Evolutionary conservation across 2,797 vertebrate genomes (phyloP), one percentile per base, ranked within the genome.

Genomic region (Anniella stebbinsi): DNA sequence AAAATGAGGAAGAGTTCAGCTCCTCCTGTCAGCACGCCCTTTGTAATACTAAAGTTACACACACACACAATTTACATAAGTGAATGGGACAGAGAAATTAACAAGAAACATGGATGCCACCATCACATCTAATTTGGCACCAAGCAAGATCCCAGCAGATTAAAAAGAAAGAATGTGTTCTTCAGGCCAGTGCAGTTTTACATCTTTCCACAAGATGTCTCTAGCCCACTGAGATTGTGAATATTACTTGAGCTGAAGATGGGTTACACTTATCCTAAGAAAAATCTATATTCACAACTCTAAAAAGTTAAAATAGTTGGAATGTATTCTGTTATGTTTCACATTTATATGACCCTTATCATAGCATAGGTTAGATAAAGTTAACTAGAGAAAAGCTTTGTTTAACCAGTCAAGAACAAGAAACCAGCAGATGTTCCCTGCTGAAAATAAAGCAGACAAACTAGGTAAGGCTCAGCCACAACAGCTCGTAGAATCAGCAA

Each of bases 131-230:
- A 48, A 6, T 63, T 23, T 67, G 38, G 45, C 66, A 17, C 23
- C 25, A 54, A 75, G n/a, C n/a, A n/a, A n/a, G n/a, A 54, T 21
- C 41, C 69, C 6, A 51, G 38, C 33, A 2, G 15, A 45, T 83
- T 63, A 63, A 2, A 15, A 15, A 38, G 91, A 86, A 90, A 91
- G 81, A 91, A 2, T 15, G 57, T 70, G 81, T 80, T 81, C 54
- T 90, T 77, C 38, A 41, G 11, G 2, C 28, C 30, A 38, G 0
- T 93, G 95, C 88, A 95, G 83, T 97, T 95, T 92, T 91, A 86
- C 0, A 87, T 80, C 3, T 1, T 36, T 92, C 97, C 97, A 97
- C 97, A 96, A 96, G 97, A 97, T 97, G 97, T 92, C 97, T 96
- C 96, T 94, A 93, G 92, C 80, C 93, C 95, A 97, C 96, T 92